Conservation (phyloP, 2,888 invertebrate genomes). For the Tipula helvola region DNA sequence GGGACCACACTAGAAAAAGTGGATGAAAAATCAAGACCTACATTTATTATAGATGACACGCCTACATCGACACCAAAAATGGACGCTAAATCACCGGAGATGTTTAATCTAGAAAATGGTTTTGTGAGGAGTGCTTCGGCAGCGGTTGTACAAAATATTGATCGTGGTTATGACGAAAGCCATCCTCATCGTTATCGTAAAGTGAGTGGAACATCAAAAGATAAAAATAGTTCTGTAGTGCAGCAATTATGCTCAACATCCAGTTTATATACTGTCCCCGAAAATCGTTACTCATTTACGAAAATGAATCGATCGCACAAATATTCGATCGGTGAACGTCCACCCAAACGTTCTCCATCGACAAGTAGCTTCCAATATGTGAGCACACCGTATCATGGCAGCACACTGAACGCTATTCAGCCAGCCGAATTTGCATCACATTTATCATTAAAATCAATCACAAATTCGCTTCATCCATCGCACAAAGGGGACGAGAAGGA, state of each 20-base stretch:
- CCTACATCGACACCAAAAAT: slow-evolving; percentile 27
- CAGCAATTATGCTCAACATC: slow-evolving; percentile 51
- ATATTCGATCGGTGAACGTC: slow-evolving; percentile 25
- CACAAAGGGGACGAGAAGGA: slow-evolving; percentile 21
- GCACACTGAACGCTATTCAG: slow-evolving; percentile 58
- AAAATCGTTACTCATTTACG: slow-evolving; percentile 37
- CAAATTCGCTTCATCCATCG: slow-evolving; percentile 42
- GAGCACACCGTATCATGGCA: slow-evolving; percentile 75
- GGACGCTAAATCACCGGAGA: slow-evolving; percentile 16
- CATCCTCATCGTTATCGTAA: slow-evolving; percentile 40
- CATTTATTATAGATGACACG: slow-evolving; percentile 32
- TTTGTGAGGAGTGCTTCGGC: slow-evolving; percentile 61
- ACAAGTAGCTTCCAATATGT: slow-evolving; percentile 74
- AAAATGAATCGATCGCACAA: not conserved
- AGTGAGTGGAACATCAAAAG: slow-evolving; percentile 46
- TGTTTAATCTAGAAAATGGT: slow-evolving; percentile 26
- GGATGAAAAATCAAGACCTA: slow-evolving; percentile 22
- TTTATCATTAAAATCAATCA: slow-evolving; percentile 56
- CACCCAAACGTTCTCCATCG: slow-evolving; percentile 58
- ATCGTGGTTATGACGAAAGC: slow-evolving; percentile 34
- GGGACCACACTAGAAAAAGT: slow-evolving; percentile 16
- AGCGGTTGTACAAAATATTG: slow-evolving; percentile 47
- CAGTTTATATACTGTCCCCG: slow-evolving; percentile 56
- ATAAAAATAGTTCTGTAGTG: slow-evolving; percentile 33
- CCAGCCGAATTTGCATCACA: slow-evolving; percentile 68